Evolutionary conservation across 2,797 vertebrate species (phyloP).

Genomic region (Selene dorsalis): DNA sequence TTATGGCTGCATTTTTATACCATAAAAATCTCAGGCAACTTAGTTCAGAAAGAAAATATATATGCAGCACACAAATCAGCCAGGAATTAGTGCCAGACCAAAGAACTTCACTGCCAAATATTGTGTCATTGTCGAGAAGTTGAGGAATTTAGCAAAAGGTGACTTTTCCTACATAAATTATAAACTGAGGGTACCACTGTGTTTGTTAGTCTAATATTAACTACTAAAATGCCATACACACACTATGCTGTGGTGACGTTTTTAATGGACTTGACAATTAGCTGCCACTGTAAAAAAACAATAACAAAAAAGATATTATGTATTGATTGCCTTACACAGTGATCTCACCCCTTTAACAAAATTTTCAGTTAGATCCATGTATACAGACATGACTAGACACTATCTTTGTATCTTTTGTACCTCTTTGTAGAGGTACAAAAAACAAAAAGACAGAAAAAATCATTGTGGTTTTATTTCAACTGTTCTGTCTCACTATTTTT

Average conservation of each 20-base stretch:
- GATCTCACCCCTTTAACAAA: too few species aligned
- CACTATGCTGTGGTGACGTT: neutral
- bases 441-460: too few species aligned
- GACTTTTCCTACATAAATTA: neutral
- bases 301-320: neutral
- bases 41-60: neutral
- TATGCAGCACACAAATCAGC: neutral
- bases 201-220: neutral
- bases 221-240: neutral
- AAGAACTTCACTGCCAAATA: neutral
- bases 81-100: neutral
- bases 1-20: neutral
- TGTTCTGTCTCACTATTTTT: neutral
- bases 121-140: neutral
- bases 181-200: neutral
- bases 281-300: neutral
- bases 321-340: too few species aligned
- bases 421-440: neutral
- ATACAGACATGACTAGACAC: neutral
- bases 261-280: neutral
- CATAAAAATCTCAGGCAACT: neutral
- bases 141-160: neutral
- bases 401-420: neutral
- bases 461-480: too few species aligned
- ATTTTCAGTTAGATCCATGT: too few species aligned